Conservation (phyloP, 2,888 invertebrate species). For the Dromius quadrimaculatus region DNA sequence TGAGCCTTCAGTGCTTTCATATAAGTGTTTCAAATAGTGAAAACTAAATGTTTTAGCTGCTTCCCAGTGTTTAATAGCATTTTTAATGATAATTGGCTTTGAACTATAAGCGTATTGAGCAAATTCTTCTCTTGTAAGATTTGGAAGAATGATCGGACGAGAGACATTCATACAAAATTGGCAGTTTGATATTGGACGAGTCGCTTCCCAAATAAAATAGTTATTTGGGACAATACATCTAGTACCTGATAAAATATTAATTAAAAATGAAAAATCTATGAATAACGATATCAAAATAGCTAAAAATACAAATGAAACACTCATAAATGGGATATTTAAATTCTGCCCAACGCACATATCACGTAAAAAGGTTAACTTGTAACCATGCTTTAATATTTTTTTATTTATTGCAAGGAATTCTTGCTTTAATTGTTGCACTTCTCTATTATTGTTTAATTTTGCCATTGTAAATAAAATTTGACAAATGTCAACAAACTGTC, state of each 20-base stretch:
- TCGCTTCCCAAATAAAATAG: slow-evolving; percentile 88
- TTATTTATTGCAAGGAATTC: slow-evolving; percentile 58
- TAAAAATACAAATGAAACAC: slow-evolving; percentile 43
- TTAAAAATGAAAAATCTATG: slow-evolving; percentile 33
- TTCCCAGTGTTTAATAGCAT: slow-evolving; percentile 81
- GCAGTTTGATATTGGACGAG: slow-evolving; percentile 86
- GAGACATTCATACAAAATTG: slow-evolving; percentile 79
- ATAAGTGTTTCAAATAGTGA: slow-evolving; percentile 77
- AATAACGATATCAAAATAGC: slow-evolving; percentile 42
- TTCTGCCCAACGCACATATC: slow-evolving; percentile 53
- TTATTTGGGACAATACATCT: slow-evolving; percentile 87
- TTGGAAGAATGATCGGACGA: slow-evolving; percentile 76
- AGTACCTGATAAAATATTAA: slow-evolving; percentile 64
- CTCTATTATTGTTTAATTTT: slow-evolving; percentile 3
- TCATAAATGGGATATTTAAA: slow-evolving; percentile 49
- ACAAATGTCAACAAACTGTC: neutral
- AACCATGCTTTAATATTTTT: slow-evolving; percentile 57
- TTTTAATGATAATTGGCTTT: slow-evolving; percentile 83
- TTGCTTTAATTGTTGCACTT: slow-evolving; percentile 56
- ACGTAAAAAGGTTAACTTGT: slow-evolving; percentile 57
- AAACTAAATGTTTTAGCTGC: slow-evolving; percentile 78
- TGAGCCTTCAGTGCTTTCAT: slow-evolving; percentile 76
- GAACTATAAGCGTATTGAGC: slow-evolving; percentile 81
- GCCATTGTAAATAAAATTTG: slow-evolving; percentile 10
- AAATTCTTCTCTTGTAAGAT: slow-evolving; percentile 79